Conservation (phyloP, 2,888 invertebrate species). For the Athalia cordata region DNA sequence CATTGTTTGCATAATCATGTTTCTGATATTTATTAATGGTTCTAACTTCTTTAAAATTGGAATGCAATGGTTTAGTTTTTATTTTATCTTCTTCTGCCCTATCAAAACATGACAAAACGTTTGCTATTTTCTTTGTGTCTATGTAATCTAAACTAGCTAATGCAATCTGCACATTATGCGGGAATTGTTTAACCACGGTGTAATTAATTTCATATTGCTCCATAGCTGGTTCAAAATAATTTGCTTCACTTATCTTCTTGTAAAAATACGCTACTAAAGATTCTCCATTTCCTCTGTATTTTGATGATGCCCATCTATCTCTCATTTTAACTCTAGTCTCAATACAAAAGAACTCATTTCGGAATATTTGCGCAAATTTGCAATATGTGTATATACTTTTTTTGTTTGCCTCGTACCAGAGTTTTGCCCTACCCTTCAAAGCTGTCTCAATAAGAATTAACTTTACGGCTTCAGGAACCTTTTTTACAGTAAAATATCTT, state of each 20-base stretch:
- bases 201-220: not conserved
- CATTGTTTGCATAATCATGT: no score
- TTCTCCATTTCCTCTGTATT: not conserved
- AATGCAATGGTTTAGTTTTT: no score
- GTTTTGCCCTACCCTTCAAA: no score
- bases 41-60: no score
- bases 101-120: not conserved
- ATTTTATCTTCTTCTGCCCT: not conserved
- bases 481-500: no score
- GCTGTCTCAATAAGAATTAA: no score
- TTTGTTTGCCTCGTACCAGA: no score
- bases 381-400: no score
- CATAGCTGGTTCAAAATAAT: not conserved
- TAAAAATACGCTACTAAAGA: not conserved
- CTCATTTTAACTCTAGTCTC: not conserved
- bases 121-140: not conserved
- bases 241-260: not conserved
- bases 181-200: not conserved
- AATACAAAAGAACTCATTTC: not conserved
- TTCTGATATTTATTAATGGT: no score
- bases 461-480: no score
- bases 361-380: no score
- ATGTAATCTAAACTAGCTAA: not conserved
- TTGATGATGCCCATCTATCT: not conserved
- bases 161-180: not conserved